Base-by-base conservation (phyloP, 2,113 vertebrate genomes). In the Lutjanus erythropterus region DNA sequence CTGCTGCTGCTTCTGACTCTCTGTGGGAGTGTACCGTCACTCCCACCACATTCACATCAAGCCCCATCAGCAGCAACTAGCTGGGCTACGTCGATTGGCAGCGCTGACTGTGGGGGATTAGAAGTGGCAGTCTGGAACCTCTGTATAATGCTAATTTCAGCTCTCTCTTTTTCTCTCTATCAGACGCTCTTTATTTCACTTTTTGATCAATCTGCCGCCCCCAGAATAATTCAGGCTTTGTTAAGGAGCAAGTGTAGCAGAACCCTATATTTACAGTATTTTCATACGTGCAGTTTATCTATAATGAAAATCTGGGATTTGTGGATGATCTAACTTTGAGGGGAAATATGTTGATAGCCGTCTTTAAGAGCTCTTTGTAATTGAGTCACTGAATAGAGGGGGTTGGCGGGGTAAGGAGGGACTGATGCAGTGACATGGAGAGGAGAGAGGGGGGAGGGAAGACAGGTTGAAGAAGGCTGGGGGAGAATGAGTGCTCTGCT, bases 11-110 rank as follows among this genome's bases (percentile, higher is more conserved):
- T 46, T 53, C 81, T 84, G 71, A 71, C 67, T 86, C 76, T 92
- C 70, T 0, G 65, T 84, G 75, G 86, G 85, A 82, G 83, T 75
- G 79, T 65, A 62, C 70, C 39, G 56, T 84, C 79, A 86, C 86
- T 92, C 89, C 84, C 85, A 85, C 78, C 65, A 69, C 86, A 92
- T 89, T 91, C 89, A 86, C 89, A 90, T 91, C 65, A 76, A 91
- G 77, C 62, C 71, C 75, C 80, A 83, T 86, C 75, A 88, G 81
- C 74, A 72, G 42, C 75, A 72, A 61, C 84, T 62, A 47, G 70
- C 81, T 46, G 71, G 73, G 19, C 39, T 37, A 37, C 14, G 72
- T 66, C 71, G 64, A 87, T 71, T 71, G 81, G 78, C 86, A 83
- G 84, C 35, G 16, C 61, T 78, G 61, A 88, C 62, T 31, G 49